Conservation (phyloP, 2,888 invertebrate species). For the Chalcis sispes region DNA sequence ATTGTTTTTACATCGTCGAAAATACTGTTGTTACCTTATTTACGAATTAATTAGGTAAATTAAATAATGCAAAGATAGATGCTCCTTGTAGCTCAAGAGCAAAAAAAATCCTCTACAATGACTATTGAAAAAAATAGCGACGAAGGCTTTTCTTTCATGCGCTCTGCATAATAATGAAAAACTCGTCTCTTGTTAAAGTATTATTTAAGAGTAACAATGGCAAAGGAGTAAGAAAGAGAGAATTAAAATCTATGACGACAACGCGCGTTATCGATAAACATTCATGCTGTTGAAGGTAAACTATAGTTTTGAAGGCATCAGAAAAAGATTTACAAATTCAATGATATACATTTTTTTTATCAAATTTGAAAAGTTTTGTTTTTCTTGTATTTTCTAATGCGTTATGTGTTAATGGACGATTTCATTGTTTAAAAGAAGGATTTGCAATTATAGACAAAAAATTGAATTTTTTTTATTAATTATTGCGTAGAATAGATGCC, state of each 20-base stretch:
- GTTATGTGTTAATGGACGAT: no score
- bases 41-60: conserved; percentile 32
- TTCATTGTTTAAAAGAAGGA: no score
- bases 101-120: conserved; percentile 26
- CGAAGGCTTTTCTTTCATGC: conserved; percentile 30
- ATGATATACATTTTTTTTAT: no score
- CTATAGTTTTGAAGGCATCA: conserved; percentile 1
- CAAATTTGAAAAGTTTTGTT: no score
- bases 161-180: conserved; percentile 42
- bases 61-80: conserved; percentile 33
- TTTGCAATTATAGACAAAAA: neutral
- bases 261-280: conserved; percentile 8
- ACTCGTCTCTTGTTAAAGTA: conserved; percentile 35
- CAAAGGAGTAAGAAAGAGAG: conserved; percentile 4
- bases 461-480: no score
- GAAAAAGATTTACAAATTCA: neutral
- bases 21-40: conserved; percentile 24
- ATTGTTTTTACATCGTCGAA: conserved; percentile 17
- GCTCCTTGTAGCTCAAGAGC: neutral
- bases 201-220: conserved; percentile 42
- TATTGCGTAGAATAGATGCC: no score
- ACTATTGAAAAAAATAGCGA: conserved; percentile 17
- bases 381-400: no score
- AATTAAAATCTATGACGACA: conserved; percentile 27
- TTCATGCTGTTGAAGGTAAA: conserved; percentile 8